phyloP scores from a whole-genome alignment of 1,140 invertebrate genomes.

The Drosophila triauraria region DNA sequence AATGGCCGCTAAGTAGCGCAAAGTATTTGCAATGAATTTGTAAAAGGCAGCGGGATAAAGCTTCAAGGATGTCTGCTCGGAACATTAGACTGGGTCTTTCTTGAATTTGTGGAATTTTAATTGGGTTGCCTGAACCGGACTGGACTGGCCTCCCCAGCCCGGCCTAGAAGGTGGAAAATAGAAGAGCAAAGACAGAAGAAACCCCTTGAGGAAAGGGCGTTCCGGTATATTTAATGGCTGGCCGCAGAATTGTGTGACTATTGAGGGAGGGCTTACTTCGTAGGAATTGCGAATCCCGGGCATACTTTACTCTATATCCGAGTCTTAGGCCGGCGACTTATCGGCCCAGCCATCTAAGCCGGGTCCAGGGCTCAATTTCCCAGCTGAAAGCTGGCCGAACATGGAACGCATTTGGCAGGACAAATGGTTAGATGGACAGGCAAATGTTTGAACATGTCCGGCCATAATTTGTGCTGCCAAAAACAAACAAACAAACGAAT shows the following conservation, averaged over 20 bases:
- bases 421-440: slow-evolving; percentile 43
- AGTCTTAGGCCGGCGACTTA: slow-evolving; percentile 35
- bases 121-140: slow-evolving; percentile 36
- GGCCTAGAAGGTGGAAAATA: slow-evolving; percentile 6
- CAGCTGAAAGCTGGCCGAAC: slow-evolving; percentile 1
- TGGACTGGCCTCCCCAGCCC: neutral
- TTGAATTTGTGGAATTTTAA: slow-evolving; percentile 64
- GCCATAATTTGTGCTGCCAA: slow-evolving; percentile 80
- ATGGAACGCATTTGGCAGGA: slow-evolving; percentile 35
- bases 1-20: slow-evolving; percentile 58
- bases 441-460: slow-evolving; percentile 59
- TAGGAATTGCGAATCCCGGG: slow-evolving; percentile 25
- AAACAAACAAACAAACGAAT: slow-evolving; percentile 53
- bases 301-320: slow-evolving; percentile 18
- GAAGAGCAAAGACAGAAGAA: slow-evolving; percentile 6
- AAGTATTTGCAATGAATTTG: slow-evolving; percentile 65
- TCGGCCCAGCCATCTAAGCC: slow-evolving; percentile 21
- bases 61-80: slow-evolving; percentile 48
- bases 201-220: slow-evolving; percentile 7
- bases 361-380: neutral
- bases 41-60: slow-evolving; percentile 24
- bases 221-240: slow-evolving; percentile 26
- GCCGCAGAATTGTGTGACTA: slow-evolving; percentile 26
- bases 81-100: slow-evolving; percentile 36
- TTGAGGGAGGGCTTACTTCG: slow-evolving; percentile 4